Evolutionary conservation across 2,113 vertebrate species (phyloP).

Genomic region (Otocyon megalotis): DNA sequence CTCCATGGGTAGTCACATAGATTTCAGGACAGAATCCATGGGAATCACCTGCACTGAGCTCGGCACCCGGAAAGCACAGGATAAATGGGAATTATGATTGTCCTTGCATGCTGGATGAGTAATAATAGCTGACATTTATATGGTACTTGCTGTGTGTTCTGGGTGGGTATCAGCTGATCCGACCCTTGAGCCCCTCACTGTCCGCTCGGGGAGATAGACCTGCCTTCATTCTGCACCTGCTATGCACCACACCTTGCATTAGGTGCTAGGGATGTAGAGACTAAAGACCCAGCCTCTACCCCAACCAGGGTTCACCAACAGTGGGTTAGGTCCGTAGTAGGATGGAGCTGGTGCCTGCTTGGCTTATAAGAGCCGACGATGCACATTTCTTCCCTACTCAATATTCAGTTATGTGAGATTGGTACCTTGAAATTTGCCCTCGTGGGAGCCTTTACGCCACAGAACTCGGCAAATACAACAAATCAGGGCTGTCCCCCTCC

Average conservation of each 20-base stretch:
- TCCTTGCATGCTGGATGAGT: background rate
- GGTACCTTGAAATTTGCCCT: background rate
- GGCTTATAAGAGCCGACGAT: background rate
- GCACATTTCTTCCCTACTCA: background rate
- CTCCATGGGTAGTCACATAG: fast-evolving
- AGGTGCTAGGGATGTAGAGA: background rate
- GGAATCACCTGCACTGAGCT: background rate
- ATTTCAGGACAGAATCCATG: background rate
- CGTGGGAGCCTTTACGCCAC: background rate
- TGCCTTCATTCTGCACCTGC: background rate
- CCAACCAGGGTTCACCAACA: background rate
- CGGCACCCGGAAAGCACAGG: background rate
- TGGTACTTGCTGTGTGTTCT: background rate
- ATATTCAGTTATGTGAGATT: background rate
- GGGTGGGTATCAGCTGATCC: too few species aligned
- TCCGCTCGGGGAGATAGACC: background rate
- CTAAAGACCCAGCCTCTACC: background rate
- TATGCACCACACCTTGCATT: background rate
- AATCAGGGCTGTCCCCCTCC: fast-evolving
- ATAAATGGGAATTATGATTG: background rate
- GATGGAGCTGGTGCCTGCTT: background rate
- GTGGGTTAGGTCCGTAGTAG: background rate
- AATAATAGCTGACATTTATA: background rate
- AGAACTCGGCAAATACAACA: background rate
- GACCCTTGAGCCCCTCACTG: too few species aligned